These are phyloP conservation scores for Decapterus maruadsi DNA, from an alignment of 2,797 vertebrate genomes.

Conservation along the genomic window DNA sequence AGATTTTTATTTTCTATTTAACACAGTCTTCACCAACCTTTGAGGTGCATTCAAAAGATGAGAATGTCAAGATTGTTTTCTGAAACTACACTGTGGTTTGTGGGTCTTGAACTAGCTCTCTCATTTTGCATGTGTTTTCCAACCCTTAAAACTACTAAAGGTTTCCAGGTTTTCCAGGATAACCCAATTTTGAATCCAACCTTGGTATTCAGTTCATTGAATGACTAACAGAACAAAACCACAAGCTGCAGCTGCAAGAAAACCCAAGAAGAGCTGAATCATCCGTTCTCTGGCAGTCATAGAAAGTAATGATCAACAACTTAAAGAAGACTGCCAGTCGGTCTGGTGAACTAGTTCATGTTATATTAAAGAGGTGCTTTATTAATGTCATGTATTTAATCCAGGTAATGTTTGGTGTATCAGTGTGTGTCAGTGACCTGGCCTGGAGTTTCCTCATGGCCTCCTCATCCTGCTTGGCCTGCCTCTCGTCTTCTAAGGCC, in stretches of 20 bases:
- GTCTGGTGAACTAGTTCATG: no score
- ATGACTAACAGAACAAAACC: no score
- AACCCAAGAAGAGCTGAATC: no score
- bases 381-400: slow-evolving; percentile 7
- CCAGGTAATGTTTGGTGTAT: not conserved
- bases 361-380: not conserved
- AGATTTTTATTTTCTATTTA: no score
- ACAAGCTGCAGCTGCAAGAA: no score
- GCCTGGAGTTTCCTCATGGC: slow-evolving; percentile 90
- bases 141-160: not conserved
- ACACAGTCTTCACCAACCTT: no score
- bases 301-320: no score
- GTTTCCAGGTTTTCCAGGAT: not conserved
- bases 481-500: slow-evolving; percentile 93
- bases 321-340: no score
- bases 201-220: not conserved
- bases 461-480: slow-evolving; percentile 94
- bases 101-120: not conserved
- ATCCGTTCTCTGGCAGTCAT: no score
- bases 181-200: not conserved
- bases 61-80: not conserved
- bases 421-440: slow-evolving; percentile 76
- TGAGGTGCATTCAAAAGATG: no score
- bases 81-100: not conserved
- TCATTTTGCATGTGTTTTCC: not conserved